Evolutionary conservation across 2,797 vertebrate species (phyloP).

Genomic region (Enteromius fasciolatus): DNA sequence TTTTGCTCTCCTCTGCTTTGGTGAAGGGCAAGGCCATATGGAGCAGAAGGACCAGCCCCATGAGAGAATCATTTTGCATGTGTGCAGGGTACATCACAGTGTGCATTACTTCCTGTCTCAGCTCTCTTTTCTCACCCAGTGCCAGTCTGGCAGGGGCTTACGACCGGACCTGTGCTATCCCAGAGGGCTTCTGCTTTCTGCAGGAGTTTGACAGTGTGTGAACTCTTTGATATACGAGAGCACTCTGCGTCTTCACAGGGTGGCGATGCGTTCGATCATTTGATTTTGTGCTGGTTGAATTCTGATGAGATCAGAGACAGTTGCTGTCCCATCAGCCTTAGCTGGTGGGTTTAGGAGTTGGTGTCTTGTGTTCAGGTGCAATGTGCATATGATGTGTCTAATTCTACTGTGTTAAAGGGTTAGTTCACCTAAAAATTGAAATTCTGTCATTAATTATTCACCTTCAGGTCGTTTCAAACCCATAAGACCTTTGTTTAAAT

Average conservation of each 20-base stretch:
- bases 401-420: not conserved
- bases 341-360: not conserved
- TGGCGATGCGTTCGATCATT: not conserved
- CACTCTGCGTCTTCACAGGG: slow-evolving; percentile 1
- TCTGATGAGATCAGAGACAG: not conserved
- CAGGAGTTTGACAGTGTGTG: slow-evolving; percentile 1
- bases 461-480: not conserved
- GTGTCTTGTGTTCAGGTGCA: not conserved
- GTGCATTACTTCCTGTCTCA: slow-evolving; percentile 47
- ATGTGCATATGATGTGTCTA: not conserved
- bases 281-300: slow-evolving; percentile 1
- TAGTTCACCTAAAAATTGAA: not conserved
- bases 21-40: slow-evolving; percentile 53
- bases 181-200: not conserved
- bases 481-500: not conserved
- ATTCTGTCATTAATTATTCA: not conserved
- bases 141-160: slow-evolving; percentile 54
- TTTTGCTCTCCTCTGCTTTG: slow-evolving; percentile 36
- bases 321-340: not conserved
- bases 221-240: slow-evolving; percentile 15
- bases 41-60: slow-evolving; percentile 58
- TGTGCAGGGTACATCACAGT: slow-evolving; percentile 54
- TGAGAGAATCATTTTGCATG: slow-evolving; percentile 64
- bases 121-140: slow-evolving; percentile 51
- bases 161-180: not conserved